Percentiles rank a stretch among this genome's conserved stretches.
Evolutionary conservation across 1,140 invertebrate species (phyloP).

Genomic region (Wasmannia auropunctata): DNA sequence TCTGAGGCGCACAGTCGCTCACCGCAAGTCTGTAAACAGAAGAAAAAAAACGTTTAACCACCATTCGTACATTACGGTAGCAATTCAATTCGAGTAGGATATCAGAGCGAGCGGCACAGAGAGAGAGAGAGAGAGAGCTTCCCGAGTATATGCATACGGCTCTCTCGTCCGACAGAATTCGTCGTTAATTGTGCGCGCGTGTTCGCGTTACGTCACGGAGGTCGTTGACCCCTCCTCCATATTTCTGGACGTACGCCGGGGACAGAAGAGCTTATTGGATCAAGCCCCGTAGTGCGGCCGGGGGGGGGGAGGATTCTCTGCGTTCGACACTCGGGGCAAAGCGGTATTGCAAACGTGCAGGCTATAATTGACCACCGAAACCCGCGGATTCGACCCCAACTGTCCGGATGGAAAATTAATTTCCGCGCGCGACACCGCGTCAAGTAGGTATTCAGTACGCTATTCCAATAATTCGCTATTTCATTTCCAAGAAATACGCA

Average conservation of each 20-base stretch:
- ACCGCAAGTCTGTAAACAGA: constrained; percentile 90
- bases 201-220: constrained; percentile 29
- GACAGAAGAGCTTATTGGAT: neutral
- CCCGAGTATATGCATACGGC: neutral
- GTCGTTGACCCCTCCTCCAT: constrained; percentile 42
- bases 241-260: constrained; percentile 33
- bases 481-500: no score
- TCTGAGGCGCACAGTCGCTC: constrained; percentile 94
- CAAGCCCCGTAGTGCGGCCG: neutral
- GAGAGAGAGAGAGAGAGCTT: no score
- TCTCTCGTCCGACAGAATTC: neutral
- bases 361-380: neutral
- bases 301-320: neutral
- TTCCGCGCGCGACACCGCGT: neutral
- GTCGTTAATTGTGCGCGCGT: constrained; percentile 47
- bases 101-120: no score
- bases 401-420: constrained; percentile 14
- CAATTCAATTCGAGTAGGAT: no score
- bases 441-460: neutral
- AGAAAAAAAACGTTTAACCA: no score
- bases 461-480: neutral
- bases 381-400: neutral
- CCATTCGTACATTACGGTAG: no score
- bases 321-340: constrained; percentile 18
- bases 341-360: neutral